phyloP scores from a whole-genome alignment of 2,797 vertebrate species.

The Meda fulgida region DNA sequence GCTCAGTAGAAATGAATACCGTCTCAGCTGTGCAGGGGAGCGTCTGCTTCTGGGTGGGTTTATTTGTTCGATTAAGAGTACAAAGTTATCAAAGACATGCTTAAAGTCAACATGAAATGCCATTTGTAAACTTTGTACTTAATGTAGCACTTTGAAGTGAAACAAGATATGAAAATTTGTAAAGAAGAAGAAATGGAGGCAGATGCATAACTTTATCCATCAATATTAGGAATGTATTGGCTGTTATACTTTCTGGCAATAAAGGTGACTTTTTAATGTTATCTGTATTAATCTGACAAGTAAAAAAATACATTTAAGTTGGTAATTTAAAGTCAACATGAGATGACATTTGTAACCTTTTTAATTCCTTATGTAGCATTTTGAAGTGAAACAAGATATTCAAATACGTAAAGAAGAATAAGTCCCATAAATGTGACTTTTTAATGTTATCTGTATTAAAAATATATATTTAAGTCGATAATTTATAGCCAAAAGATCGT shows the following conservation, averaged over 20 bases:
- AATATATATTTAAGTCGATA: too few relatives aligned
- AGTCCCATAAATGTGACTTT: too few relatives aligned
- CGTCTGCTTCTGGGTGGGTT: neutral
- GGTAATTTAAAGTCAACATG: too few relatives aligned
- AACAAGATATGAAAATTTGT: neutral
- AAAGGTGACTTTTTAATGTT: neutral
- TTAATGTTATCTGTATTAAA: too few relatives aligned
- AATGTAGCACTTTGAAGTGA: neutral
- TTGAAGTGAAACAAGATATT: too few relatives aligned
- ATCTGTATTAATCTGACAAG: neutral
- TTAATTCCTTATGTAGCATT: too few relatives aligned
- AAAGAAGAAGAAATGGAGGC: neutral
- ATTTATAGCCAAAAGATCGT: neutral
- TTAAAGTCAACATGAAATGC: neutral
- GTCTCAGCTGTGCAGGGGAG: slow-evolving; percentile 6
- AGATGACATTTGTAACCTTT: too few relatives aligned
- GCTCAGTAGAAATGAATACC: slow-evolving; percentile 69
- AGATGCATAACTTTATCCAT: neutral
- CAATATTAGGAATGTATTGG: neutral
- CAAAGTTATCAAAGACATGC: slow-evolving; percentile 3
- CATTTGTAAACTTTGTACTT: neutral
- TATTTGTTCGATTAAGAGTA: slow-evolving; percentile 16
- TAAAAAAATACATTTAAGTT: neutral
- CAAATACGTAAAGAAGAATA: too few relatives aligned
- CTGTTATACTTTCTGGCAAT: neutral